Percentiles rank a stretch among this genome's conserved stretches.
Conservation (phyloP, 1,140 invertebrate genomes). For the Sinella curviseta region DNA sequence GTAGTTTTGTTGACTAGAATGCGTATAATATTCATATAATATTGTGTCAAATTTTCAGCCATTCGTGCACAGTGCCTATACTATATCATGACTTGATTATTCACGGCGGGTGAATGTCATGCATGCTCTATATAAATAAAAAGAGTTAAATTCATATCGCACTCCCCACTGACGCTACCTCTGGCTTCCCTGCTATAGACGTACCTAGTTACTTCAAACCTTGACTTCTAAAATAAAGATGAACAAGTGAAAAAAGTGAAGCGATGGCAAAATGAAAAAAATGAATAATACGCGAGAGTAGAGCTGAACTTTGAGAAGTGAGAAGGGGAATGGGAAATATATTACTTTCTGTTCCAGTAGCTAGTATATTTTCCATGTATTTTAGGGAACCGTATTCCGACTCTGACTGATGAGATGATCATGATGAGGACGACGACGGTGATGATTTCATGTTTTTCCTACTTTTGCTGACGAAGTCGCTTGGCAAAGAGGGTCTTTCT, state of each 20-base stretch:
- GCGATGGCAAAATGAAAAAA: background rate
- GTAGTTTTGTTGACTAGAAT: background rate
- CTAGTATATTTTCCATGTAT: no score
- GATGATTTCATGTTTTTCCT: no score
- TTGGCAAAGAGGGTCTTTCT: background rate
- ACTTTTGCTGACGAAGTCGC: background rate
- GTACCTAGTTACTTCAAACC: no score
- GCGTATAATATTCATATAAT: background rate
- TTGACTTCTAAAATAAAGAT: no score
- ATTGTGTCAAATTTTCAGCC: background rate
- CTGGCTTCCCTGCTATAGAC: no score
- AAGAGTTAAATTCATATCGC: background rate
- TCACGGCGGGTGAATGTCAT: background rate
- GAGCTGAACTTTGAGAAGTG: background rate
- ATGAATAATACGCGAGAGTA: no score
- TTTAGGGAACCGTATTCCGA: no score
- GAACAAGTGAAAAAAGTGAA: slow-evolving; percentile 1
- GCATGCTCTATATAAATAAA: background rate
- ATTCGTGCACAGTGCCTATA: no score
- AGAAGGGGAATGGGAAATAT: no score
- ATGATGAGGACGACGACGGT: no score
- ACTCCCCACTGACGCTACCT: no score
- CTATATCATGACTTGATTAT: background rate
- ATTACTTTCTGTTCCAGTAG: background rate
- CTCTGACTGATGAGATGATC: no score